phyloP scores from a whole-genome alignment of 2,113 vertebrate genomes.

The Eupsittula cactorum region DNA sequence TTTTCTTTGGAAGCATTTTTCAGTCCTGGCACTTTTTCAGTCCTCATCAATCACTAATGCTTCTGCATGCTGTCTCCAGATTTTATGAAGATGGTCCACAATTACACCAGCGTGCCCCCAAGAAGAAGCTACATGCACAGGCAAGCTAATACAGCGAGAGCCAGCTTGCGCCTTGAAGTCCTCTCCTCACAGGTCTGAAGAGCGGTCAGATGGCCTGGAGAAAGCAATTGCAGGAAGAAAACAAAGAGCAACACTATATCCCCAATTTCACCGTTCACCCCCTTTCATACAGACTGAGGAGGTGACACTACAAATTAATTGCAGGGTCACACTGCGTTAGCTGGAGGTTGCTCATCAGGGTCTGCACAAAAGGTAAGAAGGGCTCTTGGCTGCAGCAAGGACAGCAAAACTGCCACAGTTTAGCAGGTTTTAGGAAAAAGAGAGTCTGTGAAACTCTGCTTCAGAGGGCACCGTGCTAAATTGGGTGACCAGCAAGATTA shows the following conservation, averaged over 20 bases:
- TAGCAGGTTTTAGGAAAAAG: neutral
- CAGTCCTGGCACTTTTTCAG: conserved; percentile 17
- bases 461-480: neutral
- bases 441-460: neutral
- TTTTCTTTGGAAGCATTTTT: conserved; percentile 19
- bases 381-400: neutral
- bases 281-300: neutral
- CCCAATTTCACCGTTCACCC: neutral
- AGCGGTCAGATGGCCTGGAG: neutral
- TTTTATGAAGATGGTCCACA: neutral
- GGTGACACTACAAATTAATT: neutral
- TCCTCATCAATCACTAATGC: conserved; percentile 16
- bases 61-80: neutral
- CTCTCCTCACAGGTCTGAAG: neutral
- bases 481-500: neutral
- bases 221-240: neutral
- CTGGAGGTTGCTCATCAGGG: neutral
- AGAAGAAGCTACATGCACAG: neutral
- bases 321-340: neutral
- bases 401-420: neutral
- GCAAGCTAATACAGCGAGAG: rapidly evolving
- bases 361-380: neutral
- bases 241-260: neutral
- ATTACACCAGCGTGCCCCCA: neutral
- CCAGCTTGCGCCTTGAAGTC: rapidly evolving